Evolutionary conservation across 2,797 vertebrate species (phyloP), one percentile per base, ranked within the genome.

Genomic region (Bovichtus diacanthus): DNA sequence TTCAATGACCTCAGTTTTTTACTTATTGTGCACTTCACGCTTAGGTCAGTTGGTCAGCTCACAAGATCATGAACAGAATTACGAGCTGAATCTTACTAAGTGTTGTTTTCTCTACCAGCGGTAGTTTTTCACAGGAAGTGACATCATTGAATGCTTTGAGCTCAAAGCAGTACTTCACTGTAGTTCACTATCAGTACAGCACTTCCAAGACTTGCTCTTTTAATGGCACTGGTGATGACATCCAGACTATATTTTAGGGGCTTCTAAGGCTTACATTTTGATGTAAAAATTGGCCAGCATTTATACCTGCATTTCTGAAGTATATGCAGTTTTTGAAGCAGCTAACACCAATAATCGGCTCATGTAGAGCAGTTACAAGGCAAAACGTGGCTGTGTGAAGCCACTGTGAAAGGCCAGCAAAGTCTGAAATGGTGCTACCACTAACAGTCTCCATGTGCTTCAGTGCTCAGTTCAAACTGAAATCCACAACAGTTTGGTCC

Each of bases 401-500:
- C 29, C 19, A n/a, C 53, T 39, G 9, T 21, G 2, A 19, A 51
- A 41, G 16, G 11, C 46, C 47, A 41, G n/a, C 53, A 9, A 44
- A 29, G 19, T 23, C 38, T 36, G 38, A 47, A 59, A 54, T 38
- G 38, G 4, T 38, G 36, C 65, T 41, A 4, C 31, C 44, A 46
- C 53, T 36, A 55, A 27, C 39, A 1, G 34, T 25, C 27, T 12
- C 31, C 31, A 19, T 31, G 46, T 29, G 46, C 61, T 23, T 38
- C 43, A 39, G 29, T 29, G 43, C 58, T 64, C 27, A 38, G 44
- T 74, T 63, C 9, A 58, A 12, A 44, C 23, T 46, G n/a, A 61
- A 71, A 68, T 38, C 46, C 36, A 38, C 8, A 50, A 47, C 44
- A 25, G 25, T 64, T 31, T 81, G 6, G 58, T 41, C 31, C 49